These are phyloP conservation scores for Baryphthengus martii DNA, from an alignment of 2,113 vertebrate species.

Conservation along the genomic window DNA sequence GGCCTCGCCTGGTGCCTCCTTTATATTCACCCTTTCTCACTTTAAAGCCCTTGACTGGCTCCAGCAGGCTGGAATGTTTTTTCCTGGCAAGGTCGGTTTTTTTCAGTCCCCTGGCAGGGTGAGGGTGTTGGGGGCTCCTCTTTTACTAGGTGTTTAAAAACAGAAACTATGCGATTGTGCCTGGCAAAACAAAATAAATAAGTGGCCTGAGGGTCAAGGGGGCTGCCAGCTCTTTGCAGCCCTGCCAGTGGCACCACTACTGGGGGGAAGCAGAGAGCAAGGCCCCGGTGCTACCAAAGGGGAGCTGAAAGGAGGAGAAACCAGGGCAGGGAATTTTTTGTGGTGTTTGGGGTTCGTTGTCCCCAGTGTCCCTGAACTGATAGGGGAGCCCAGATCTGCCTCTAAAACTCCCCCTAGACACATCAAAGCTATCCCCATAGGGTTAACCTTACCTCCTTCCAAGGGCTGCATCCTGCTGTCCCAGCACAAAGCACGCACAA, in stretches of 20 bases:
- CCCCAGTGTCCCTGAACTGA: not conserved
- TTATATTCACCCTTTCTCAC: not conserved
- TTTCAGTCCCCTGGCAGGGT: not conserved
- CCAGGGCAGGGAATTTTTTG: not conserved
- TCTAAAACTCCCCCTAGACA: not conserved
- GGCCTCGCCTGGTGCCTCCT: slow-evolving; percentile 32
- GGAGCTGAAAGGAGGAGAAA: not conserved
- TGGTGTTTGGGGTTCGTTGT: not conserved
- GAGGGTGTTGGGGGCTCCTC: not conserved
- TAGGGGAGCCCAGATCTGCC: not conserved
- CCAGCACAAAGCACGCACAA: not conserved
- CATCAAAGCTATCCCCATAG: not conserved
- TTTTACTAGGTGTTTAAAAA: not conserved
- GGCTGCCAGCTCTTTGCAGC: not conserved
- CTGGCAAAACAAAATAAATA: not conserved
- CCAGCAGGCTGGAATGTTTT: not conserved
- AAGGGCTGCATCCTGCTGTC: not conserved
- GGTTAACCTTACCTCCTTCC: not conserved
- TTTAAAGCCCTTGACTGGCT: slow-evolving; percentile 14
- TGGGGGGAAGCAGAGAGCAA: rapidly evolving
- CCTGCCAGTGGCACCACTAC: not conserved
- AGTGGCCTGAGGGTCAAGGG: not conserved
- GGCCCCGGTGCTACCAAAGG: not conserved
- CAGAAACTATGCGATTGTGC: not conserved
- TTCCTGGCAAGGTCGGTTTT: not conserved